Evolutionary conservation across 2,888 invertebrate species (phyloP).

Genomic region (Sialis fuliginosa): DNA sequence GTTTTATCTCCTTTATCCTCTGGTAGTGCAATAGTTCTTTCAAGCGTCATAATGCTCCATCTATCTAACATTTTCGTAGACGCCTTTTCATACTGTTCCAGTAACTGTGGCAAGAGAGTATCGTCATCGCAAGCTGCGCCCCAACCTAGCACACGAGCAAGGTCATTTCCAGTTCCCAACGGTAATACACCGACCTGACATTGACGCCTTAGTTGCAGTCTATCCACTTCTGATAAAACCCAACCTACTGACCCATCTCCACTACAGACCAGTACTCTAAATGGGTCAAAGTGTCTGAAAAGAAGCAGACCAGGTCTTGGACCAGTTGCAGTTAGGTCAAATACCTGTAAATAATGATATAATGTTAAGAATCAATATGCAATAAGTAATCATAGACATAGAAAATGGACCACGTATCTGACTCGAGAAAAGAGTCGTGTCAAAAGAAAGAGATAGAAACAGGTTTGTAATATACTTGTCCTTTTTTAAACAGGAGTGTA

Average conservation of each 20-base stretch:
- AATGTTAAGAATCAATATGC: too few relatives aligned
- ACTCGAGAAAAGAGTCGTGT: too few relatives aligned
- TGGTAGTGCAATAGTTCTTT: constrained; percentile 49
- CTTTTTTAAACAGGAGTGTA: too few relatives aligned
- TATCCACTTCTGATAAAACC: constrained; percentile 93
- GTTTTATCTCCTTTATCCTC: constrained; percentile 11
- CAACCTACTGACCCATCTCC: constrained; percentile 97
- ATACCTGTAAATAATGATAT: constrained; percentile 33
- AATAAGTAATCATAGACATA: too few relatives aligned
- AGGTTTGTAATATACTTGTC: too few relatives aligned
- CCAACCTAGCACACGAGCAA: constrained; percentile 91
- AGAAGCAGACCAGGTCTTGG: constrained; percentile 70
- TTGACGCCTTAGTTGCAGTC: constrained; percentile 68
- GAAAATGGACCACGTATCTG: too few relatives aligned
- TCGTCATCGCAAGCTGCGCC: constrained; percentile 93
- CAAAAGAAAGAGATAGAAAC: too few relatives aligned
- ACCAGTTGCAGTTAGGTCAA: constrained; percentile 81
- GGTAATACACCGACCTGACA: constrained; percentile 92
- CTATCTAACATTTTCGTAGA: constrained; percentile 95
- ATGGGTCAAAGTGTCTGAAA: constrained; percentile 89
- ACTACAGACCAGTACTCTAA: constrained; percentile 90
- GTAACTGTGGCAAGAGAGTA: constrained; percentile 73
- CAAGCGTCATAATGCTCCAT: constrained; percentile 93
- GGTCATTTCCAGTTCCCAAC: constrained; percentile 89
- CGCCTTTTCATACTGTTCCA: constrained; percentile 92